phyloP scores from a whole-genome alignment of 1,140 invertebrate genomes.

The Caerostris extrusa region DNA sequence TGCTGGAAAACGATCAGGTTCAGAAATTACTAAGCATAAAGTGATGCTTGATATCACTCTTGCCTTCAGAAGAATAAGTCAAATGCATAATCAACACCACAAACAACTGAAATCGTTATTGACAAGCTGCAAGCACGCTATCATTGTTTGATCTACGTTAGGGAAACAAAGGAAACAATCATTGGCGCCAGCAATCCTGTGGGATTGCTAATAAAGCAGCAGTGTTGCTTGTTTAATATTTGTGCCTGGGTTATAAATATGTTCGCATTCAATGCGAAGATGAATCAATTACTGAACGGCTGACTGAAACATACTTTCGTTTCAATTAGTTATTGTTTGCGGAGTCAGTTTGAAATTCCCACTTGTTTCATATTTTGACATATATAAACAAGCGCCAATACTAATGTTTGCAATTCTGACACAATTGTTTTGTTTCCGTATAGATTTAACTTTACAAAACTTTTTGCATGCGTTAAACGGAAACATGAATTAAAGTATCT shows the following conservation, averaged over 20 bases:
- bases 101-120: not conserved
- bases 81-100: not conserved
- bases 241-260: not conserved
- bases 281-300: no score
- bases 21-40: not conserved
- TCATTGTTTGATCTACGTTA: constrained; percentile 1
- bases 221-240: not conserved
- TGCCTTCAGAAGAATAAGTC: not conserved
- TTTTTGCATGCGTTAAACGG: no score
- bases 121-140: not conserved
- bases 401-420: no score
- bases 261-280: not conserved
- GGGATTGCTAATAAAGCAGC: not conserved
- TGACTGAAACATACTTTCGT: no score
- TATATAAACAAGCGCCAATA: no score
- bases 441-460: no score
- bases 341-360: no score
- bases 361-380: no score
- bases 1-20: not conserved
- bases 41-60: not conserved
- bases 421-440: no score
- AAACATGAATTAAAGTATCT: no score
- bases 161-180: not conserved
- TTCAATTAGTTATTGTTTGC: no score
- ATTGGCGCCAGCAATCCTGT: not conserved